Conservation (phyloP, 1,140 invertebrate genomes). For the Hyposmocoma kahamanoa region DNA sequence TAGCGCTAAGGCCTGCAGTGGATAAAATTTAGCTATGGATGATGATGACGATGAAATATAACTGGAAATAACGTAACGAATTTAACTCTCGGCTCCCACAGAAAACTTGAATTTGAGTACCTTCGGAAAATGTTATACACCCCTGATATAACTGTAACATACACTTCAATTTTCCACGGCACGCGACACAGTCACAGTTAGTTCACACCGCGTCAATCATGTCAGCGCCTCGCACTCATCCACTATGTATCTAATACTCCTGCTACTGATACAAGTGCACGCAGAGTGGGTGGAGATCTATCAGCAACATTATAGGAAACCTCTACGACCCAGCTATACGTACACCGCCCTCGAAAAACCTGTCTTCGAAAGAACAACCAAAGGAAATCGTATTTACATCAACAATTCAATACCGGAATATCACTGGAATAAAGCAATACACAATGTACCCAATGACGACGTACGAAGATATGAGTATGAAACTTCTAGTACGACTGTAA, state of each 20-base stretch:
- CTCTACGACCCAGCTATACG: slow-evolving; percentile 8
- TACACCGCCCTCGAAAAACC: background rate
- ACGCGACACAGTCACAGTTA: slow-evolving; percentile 16
- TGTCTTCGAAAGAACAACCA: background rate
- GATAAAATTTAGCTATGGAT: too few species aligned
- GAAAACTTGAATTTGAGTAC: too few species aligned
- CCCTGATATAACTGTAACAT: slow-evolving; percentile 22
- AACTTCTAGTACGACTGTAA: background rate
- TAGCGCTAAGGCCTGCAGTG: too few species aligned
- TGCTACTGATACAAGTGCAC: slow-evolving; percentile 21
- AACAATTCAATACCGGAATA: background rate
- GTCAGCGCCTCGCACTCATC: background rate
- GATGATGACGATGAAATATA: too few species aligned
- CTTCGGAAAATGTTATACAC: slow-evolving; percentile 11
- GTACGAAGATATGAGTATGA: too few species aligned
- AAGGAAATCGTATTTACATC: background rate
- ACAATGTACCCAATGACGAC: background rate
- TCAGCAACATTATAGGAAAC: slow-evolving; percentile 41
- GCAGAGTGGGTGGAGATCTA: slow-evolving; percentile 59
- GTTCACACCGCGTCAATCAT: slow-evolving; percentile 18
- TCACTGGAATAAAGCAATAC: background rate
- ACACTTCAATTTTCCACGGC: slow-evolving; percentile 2
- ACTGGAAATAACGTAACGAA: too few species aligned
- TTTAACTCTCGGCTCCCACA: background rate
- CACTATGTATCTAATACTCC: slow-evolving; percentile 29